These are phyloP conservation scores for Xenopus tropicalis DNA, from an alignment of 2,113 vertebrate genomes.

Conservation along the genomic window UCB_Xtro_10.0 CM004451.2:18256501-18257000, in stretches of 20 bases:
- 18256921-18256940: too few relatives aligned
- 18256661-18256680: constrained; percentile 50
- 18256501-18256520: too few relatives aligned
- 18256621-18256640: constrained; percentile 47
- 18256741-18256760: constrained; percentile 10
- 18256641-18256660: constrained; percentile 55
- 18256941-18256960: too few relatives aligned
- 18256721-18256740: constrained; percentile 47
- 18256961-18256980: too few relatives aligned
- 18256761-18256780: constrained; percentile 22
- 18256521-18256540: too few relatives aligned
- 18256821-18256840: too few relatives aligned
- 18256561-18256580: constrained; percentile 9
- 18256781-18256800: constrained; percentile 20
- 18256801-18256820: neutral
- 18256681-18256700: constrained; percentile 47
- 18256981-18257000: too few relatives aligned
- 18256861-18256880: too few relatives aligned
- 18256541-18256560: too few relatives aligned
- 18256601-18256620: neutral
- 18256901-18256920: too few relatives aligned
- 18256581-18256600: constrained; percentile 42
- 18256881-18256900: too few relatives aligned
- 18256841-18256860: too few relatives aligned
- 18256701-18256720: constrained; percentile 37